Percentiles rank a stretch among this genome's conserved stretches.
phyloP scores from a whole-genome alignment of 2,888 invertebrate genomes.

The Diaprepes abbreviatus region DNA sequence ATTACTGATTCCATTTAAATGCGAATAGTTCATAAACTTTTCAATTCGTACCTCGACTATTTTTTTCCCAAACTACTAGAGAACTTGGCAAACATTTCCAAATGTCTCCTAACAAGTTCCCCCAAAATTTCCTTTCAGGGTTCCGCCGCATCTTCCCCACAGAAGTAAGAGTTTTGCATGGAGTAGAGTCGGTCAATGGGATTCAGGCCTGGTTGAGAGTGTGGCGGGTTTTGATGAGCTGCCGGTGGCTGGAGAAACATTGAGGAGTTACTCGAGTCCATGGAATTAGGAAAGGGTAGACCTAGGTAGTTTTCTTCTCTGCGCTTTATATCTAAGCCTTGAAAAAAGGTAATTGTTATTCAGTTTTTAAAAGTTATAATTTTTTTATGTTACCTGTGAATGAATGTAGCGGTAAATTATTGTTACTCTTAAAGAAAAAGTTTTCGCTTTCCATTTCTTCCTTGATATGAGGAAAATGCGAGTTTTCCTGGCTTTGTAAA shows the following conservation, averaged over 20 bases:
- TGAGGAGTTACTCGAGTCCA: constrained; percentile 57
- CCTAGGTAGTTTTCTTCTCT: constrained; percentile 62
- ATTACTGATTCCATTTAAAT: no score
- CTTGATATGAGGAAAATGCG: constrained; percentile 66
- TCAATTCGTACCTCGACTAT: no score
- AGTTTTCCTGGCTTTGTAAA: constrained; percentile 57
- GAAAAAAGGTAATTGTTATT: no score
- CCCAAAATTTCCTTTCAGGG: constrained; percentile 45
- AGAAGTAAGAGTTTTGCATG: constrained; percentile 77
- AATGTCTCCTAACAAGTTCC: constrained; percentile 39
- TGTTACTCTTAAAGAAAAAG: constrained; percentile 58
- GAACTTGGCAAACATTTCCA: constrained; percentile 44
- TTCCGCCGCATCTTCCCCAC: constrained; percentile 67
- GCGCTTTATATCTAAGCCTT: constrained; percentile 59
- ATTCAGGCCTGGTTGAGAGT: constrained; percentile 67
- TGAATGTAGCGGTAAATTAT: constrained; percentile 57
- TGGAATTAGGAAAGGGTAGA: constrained; percentile 56
- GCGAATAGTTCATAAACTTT: no score
- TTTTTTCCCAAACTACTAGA: constrained; percentile 23
- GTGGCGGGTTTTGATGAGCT: constrained; percentile 66
- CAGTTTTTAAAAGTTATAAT: no score
- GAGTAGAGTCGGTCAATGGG: constrained; percentile 76
- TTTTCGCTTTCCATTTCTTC: constrained; percentile 66
- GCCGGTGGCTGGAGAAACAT: constrained; percentile 62
- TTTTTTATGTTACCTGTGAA: constrained; percentile 61